Evolutionary conservation across 2,888 invertebrate genomes (phyloP).

Genomic region (Ophion ellenae): DNA sequence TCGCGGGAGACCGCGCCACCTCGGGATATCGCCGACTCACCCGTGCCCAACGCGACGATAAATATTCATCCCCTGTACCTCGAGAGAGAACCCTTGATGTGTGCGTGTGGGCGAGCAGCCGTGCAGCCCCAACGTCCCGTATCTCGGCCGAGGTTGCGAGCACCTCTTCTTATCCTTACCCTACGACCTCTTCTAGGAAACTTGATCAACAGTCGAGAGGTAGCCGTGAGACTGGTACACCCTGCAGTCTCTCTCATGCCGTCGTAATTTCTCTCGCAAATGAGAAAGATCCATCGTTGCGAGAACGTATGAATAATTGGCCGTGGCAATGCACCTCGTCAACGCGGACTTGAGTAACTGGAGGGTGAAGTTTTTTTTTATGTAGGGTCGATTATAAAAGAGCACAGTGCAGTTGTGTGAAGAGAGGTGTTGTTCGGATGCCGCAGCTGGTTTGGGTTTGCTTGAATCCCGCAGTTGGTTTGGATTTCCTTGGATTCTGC

Average conservation of each 20-base stretch:
- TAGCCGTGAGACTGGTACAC: conserved; percentile 2
- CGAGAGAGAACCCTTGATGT: conserved; percentile 53
- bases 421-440: too few relatives aligned
- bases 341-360: neutral
- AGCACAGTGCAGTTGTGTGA: neutral
- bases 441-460: neutral
- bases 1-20: conserved; percentile 64
- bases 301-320: conserved; percentile 29
- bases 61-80: conserved; percentile 71
- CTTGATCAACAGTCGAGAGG: conserved; percentile 34
- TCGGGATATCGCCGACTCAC: conserved; percentile 52
- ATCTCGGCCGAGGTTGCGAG: conserved; percentile 59
- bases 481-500: neutral
- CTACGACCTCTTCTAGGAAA: neutral
- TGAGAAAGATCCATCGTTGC: neutral
- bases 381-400: neutral
- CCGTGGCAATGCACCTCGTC: neutral
- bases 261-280: conserved; percentile 5
- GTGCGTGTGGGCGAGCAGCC: neutral
- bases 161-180: conserved; percentile 46
- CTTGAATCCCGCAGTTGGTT: neutral
- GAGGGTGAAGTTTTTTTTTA: neutral
- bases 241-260: conserved; percentile 5
- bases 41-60: conserved; percentile 63
- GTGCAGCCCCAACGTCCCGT: conserved; percentile 21